phyloP scores from a whole-genome alignment of 2,888 invertebrate genomes.

The Gymnoscelis rufifasciata region DNA sequence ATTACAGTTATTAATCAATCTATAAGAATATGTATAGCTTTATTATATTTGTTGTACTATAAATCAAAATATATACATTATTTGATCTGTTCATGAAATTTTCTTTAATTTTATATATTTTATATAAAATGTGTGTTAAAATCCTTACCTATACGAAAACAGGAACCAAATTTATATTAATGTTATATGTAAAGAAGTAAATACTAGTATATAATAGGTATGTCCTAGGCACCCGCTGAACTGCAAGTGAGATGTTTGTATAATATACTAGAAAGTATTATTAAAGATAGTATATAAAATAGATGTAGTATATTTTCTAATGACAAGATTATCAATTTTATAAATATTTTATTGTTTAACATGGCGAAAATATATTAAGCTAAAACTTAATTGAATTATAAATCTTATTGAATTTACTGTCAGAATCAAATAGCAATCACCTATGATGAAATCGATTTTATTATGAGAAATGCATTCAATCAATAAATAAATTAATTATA shows the following conservation, averaged over 20 bases:
- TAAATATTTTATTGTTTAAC: neutral
- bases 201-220: conserved; percentile 21
- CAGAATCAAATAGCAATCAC: too few relatives aligned
- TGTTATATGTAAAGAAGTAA: conserved; percentile 22
- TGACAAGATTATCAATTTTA: conserved; percentile 18
- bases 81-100: too few relatives aligned
- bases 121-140: conserved; percentile 14
- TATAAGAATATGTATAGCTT: too few relatives aligned
- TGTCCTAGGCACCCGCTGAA: conserved; percentile 46
- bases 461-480: too few relatives aligned
- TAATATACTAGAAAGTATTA: conserved; percentile 41
- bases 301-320: conserved; percentile 17
- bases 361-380: too few relatives aligned
- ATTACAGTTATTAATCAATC: too few relatives aligned
- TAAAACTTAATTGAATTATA: too few relatives aligned
- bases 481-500: too few relatives aligned
- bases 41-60: neutral
- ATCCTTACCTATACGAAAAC: conserved; percentile 28
- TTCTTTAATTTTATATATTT: conserved; percentile 9
- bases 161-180: conserved; percentile 32
- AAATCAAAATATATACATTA: too few relatives aligned
- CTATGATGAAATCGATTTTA: too few relatives aligned
- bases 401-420: too few relatives aligned
- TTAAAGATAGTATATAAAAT: conserved; percentile 36
- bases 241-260: conserved; percentile 62